Percentiles rank a stretch among this genome's conserved stretches.
phyloP scores from a whole-genome alignment of 2,797 vertebrate species.

The Parauchenoglanis punctatus region DNA sequence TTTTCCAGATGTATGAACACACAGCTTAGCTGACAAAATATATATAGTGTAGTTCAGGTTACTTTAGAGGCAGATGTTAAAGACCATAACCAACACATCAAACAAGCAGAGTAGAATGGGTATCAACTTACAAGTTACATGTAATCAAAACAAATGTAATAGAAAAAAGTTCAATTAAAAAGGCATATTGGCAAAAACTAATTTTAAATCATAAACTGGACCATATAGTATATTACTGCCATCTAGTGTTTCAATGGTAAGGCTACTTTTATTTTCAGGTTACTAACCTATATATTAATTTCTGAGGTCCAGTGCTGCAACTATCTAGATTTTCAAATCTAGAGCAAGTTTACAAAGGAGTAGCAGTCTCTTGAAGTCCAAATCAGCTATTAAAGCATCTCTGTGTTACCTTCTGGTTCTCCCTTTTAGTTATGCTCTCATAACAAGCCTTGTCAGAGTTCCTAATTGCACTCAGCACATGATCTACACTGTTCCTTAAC shows the following conservation, averaged over 20 bases:
- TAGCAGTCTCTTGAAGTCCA: too few relatives aligned
- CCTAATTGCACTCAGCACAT: too few relatives aligned
- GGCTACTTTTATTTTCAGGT: background rate
- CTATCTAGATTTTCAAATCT: too few relatives aligned
- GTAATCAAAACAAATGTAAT: background rate
- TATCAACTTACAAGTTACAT: too few relatives aligned
- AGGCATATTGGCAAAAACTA: background rate
- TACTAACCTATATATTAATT: background rate
- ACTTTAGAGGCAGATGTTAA: background rate
- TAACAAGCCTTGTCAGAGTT: too few relatives aligned
- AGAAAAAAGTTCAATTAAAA: background rate
- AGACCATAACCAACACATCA: background rate
- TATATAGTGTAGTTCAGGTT: background rate
- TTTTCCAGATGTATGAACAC: background rate
- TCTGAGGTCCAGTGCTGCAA: too few relatives aligned
- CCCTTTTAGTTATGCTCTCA: too few relatives aligned
- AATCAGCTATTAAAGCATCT: too few relatives aligned
- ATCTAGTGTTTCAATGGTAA: slow-evolving; percentile 23
- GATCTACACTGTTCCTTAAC: too few relatives aligned
- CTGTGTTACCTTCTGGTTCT: too few relatives aligned
- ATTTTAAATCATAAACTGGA: background rate
- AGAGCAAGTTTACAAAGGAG: too few relatives aligned
- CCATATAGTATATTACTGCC: slow-evolving; percentile 12
- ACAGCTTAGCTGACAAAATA: background rate
- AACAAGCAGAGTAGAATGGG: background rate